These are phyloP conservation scores for Penaeus indicus DNA, from an alignment of 1,140 invertebrate species.

Conservation along the genomic window DNA sequence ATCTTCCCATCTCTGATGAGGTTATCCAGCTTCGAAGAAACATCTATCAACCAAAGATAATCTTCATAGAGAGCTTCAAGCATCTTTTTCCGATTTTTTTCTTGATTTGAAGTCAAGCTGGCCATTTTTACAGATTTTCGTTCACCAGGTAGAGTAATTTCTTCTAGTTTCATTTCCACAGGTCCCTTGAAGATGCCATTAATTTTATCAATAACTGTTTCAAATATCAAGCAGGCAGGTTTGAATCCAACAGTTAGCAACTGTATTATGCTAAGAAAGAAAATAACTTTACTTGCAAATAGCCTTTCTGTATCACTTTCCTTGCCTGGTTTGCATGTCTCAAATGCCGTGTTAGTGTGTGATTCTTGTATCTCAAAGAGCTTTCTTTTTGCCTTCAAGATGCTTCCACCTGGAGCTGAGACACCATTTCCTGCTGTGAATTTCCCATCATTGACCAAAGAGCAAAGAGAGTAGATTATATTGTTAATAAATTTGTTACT, in stretches of 20 bases:
- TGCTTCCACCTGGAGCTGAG: slow-evolving; percentile 26
- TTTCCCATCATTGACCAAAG: slow-evolving; percentile 47
- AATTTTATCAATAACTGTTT: slow-evolving; percentile 53
- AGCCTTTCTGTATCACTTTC: slow-evolving; percentile 25
- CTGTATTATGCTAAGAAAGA: slow-evolving; percentile 53
- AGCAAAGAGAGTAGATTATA: slow-evolving; percentile 45
- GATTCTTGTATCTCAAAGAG: slow-evolving; percentile 37
- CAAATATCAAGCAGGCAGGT: slow-evolving; percentile 58
- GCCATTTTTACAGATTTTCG: not conserved
- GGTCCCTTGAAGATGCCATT: not conserved
- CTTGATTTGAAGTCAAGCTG: not conserved
- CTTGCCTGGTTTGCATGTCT: not conserved
- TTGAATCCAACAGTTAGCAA: slow-evolving; percentile 55
- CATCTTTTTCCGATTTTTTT: not conserved
- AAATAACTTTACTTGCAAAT: slow-evolving; percentile 33
- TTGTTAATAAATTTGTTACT: slow-evolving; percentile 38
- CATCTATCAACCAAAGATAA: slow-evolving; percentile 52
- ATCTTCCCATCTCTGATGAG: slow-evolving; percentile 20
- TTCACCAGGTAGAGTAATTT: slow-evolving; percentile 32
- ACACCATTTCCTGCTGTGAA: slow-evolving; percentile 34
- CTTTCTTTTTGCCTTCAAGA: slow-evolving; percentile 57
- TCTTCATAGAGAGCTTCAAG: slow-evolving; percentile 39
- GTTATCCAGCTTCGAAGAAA: slow-evolving; percentile 1
- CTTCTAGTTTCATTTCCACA: slow-evolving; percentile 25
- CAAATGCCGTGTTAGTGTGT: slow-evolving; percentile 5